A percentile compares a stretch with the other conserved stretches of the same genome.
Conservation (phyloP, 2,113 vertebrate species). For the Chrysemys picta region DNA sequence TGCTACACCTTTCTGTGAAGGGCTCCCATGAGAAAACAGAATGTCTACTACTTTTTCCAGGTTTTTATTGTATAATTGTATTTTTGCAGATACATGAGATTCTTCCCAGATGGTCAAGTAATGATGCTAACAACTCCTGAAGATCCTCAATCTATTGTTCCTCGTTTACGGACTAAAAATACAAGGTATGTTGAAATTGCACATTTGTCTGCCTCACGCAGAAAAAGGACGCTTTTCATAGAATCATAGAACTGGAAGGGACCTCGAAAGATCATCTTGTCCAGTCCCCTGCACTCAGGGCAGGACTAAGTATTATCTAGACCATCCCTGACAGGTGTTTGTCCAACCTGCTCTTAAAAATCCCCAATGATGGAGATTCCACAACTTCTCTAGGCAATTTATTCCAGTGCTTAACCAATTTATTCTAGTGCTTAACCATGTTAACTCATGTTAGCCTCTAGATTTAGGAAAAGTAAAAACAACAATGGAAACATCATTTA, state of each 20-base stretch:
- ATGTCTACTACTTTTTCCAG: neutral
- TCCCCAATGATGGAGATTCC: too few relatives aligned
- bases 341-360: too few relatives aligned
- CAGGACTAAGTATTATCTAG: too few relatives aligned
- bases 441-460: neutral
- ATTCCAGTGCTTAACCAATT: too few relatives aligned
- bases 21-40: neutral
- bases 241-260: too few relatives aligned
- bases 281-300: too few relatives aligned
- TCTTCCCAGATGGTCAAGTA: slow-evolving; percentile 94
- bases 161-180: slow-evolving; percentile 90
- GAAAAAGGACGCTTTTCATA: neutral
- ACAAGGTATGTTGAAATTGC: slow-evolving; percentile 81
- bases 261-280: too few relatives aligned
- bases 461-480: neutral
- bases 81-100: slow-evolving; percentile 91
- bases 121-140: slow-evolving; percentile 97
- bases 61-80: slow-evolving; percentile 21
- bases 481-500: neutral
- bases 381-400: too few relatives aligned
- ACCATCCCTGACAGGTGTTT: too few relatives aligned
- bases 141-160: slow-evolving; percentile 89
- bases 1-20: neutral
- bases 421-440: too few relatives aligned
- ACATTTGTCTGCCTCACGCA: neutral